These are phyloP conservation scores for Palythoa caribaeorum DNA, from an alignment of 92 coral and sea anemone genomes.

Conservation along the genomic window DNA sequence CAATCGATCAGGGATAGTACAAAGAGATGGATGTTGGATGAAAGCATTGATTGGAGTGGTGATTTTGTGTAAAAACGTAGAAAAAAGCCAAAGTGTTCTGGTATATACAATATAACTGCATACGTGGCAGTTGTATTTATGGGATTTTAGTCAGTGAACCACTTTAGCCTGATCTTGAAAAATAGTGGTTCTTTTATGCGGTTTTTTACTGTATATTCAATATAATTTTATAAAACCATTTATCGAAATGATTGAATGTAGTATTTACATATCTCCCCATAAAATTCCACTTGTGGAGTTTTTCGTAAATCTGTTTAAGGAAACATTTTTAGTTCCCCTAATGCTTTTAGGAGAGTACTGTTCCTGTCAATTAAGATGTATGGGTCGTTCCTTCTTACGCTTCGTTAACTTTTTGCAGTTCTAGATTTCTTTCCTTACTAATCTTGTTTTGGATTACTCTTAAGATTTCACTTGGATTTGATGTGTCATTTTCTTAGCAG, in stretches of 20 bases:
- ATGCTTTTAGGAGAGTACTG: slow-evolving; percentile 4
- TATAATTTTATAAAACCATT: background rate
- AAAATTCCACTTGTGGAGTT: slow-evolving; percentile 18
- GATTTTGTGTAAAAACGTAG: too few species aligned
- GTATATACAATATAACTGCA: too few species aligned
- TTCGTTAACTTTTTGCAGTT: slow-evolving; percentile 6
- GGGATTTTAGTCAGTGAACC: background rate
- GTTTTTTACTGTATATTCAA: background rate
- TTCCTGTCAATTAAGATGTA: slow-evolving; percentile 30
- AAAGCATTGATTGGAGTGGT: too few species aligned
- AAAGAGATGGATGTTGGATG: too few species aligned
- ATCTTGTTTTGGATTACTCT: slow-evolving; percentile 11
- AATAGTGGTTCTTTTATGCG: background rate
- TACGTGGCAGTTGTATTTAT: too few species aligned
- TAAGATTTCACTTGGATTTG: slow-evolving; percentile 25
- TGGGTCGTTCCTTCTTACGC: slow-evolving; percentile 28
- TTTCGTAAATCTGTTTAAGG: background rate
- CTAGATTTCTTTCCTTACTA: slow-evolving; percentile 9
- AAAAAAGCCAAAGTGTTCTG: too few species aligned
- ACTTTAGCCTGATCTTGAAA: background rate
- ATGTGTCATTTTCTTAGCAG: background rate
- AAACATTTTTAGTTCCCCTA: slow-evolving; percentile 23
- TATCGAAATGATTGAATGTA: background rate
- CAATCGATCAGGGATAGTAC: too few species aligned
- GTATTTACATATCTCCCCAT: slow-evolving; percentile 27